Base-by-base conservation (phyloP, 1,140 invertebrate species). In the Sweltsa coloradensis region DNA sequence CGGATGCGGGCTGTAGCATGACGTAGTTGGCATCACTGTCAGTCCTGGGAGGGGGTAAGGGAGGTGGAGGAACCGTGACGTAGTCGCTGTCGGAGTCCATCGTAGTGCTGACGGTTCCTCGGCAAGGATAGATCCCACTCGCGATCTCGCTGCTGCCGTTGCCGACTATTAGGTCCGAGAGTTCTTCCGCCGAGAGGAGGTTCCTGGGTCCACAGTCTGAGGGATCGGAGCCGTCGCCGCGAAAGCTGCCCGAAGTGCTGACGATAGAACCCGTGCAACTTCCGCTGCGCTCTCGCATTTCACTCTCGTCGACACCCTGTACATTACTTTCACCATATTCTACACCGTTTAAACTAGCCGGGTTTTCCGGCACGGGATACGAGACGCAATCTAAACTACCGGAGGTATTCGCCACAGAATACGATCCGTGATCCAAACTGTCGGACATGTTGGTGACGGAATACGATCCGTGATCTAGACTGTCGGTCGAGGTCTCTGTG, bases 61-160 rank as follows among this genome's bases (percentile, higher is more conserved):
- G 58, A 16, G 79, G 76, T 7, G 82, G 74, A 7, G 85, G 83
- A 57, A 89, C 68, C 16, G 84, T 85, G 1, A 90, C 86, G 58
- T 91, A 91, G 60, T 91, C 87, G 13, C 85, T 88, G 54, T 89
- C 85, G 1, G 86, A 89, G 58, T 89, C 85, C 57, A 89, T 74
- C 0, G 83, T 88, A 36, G 79, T 78, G 54, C 84, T 85, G 19
- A 89, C 83, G 0, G 82, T 86, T 53, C 86, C 83, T 25, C 78
- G 71, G 29, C 76, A 81, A 4, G 85, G 86, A 67, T 87, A 87
- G 11, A 74, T 70, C 9, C 74, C 75, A 14, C 57, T 50, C 14
- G 42, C 19, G 40, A 44, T 41, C 40, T 22, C 58, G 42, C 11
- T 57, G 54, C 45, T 57, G 14, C 24, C 81, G 67, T 36, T 21